Evolutionary conservation across 2,113 vertebrate genomes (phyloP).

Genomic region (Amblyopsis rosae): DNA sequence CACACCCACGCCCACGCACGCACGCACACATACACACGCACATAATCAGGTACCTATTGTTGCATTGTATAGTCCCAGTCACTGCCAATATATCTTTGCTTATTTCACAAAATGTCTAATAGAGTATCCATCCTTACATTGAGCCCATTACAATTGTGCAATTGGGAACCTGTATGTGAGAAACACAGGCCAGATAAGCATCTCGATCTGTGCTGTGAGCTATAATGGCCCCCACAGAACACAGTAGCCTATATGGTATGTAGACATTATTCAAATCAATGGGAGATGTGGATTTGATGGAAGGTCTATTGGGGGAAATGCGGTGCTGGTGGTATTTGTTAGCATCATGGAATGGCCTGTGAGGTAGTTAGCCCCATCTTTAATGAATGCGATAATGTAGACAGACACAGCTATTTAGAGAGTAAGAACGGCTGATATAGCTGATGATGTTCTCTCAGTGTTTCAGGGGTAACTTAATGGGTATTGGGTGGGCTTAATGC

Average conservation of each 20-base stretch:
- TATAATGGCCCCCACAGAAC: not conserved
- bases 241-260: not conserved
- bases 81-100: not conserved
- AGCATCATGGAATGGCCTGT: constrained; percentile 34
- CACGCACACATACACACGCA: not conserved
- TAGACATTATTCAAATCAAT: constrained; percentile 1
- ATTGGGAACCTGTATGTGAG: not conserved
- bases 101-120: constrained; percentile 3
- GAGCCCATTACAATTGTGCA: not conserved
- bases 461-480: not conserved
- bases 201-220: not conserved
- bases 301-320: not conserved
- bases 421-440: not conserved
- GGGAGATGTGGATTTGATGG: not conserved
- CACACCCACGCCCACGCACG: not conserved
- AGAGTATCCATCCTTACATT: not conserved
- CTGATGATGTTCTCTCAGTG: not conserved
- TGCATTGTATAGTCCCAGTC: not conserved
- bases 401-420: not conserved
- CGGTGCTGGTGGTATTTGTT: constrained; percentile 37
- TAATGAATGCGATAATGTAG: constrained; percentile 32
- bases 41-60: not conserved
- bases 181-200: not conserved
- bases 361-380: constrained; percentile 39
- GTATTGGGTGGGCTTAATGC: not conserved